These are phyloP conservation scores for Ruditapes philippinarum DNA, from an alignment of 1,140 invertebrate genomes.

Conservation along the genomic window DNA sequence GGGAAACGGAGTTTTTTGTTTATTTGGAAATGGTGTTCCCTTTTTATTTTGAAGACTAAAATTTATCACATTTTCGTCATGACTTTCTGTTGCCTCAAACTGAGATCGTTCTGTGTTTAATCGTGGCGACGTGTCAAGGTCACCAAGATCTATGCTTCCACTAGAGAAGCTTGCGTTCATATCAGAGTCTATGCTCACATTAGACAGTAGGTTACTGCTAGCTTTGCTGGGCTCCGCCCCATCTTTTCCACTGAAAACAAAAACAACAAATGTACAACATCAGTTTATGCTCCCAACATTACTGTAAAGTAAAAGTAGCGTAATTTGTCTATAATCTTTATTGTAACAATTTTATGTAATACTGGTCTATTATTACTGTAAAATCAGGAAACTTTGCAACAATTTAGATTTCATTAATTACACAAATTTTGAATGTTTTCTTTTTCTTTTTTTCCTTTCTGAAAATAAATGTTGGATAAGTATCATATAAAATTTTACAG, in stretches of 20 bases:
- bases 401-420: no score
- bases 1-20: conserved; percentile 70
- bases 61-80: conserved; percentile 41
- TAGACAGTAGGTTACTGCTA: conserved; percentile 75
- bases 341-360: no score
- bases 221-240: neutral
- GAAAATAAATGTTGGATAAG: no score
- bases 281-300: no score
- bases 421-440: no score
- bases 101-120: conserved; percentile 51
- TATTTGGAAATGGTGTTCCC: conserved; percentile 64
- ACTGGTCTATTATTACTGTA: no score
- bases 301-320: no score
- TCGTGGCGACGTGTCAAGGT: conserved; percentile 66
- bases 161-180: conserved; percentile 77
- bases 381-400: no score
- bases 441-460: no score
- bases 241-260: no score
- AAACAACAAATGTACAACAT: neutral
- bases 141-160: conserved; percentile 77
- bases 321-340: neutral
- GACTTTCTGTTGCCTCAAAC: neutral
- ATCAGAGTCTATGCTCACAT: conserved; percentile 83
- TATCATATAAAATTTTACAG: no score
- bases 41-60: conserved; percentile 42